These are phyloP conservation scores for Mimachlamys varia DNA, from an alignment of 2,888 invertebrate species.

Conservation along the genomic window DNA sequence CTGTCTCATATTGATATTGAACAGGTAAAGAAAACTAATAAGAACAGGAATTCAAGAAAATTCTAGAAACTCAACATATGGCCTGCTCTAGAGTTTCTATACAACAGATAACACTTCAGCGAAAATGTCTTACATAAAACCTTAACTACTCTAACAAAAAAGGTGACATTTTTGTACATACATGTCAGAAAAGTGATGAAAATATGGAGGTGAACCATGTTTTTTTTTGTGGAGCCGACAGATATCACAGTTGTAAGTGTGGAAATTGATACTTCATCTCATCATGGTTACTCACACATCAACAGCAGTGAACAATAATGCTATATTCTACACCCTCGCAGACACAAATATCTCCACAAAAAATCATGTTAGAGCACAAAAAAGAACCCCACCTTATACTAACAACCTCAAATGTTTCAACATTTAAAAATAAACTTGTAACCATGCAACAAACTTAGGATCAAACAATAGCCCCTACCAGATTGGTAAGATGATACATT, in stretches of 20 bases:
- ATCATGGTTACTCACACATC: background rate
- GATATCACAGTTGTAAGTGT: background rate
- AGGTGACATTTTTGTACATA: background rate
- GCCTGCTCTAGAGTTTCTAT: too few relatives aligned
- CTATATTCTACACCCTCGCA: background rate
- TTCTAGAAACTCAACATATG: too few relatives aligned
- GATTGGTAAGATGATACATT: background rate
- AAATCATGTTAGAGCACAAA: too few relatives aligned
- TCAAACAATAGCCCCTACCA: background rate
- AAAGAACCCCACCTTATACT: too few relatives aligned
- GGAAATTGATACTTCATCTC: background rate
- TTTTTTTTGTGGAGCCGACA: background rate
- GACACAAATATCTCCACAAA: background rate
- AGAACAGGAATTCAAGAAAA: too few relatives aligned
- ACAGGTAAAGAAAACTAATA: too few relatives aligned
- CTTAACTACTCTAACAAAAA: too few relatives aligned
- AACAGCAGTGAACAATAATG: background rate
- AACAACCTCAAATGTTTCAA: too few relatives aligned
- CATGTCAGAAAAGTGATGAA: background rate
- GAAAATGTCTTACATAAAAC: too few relatives aligned
- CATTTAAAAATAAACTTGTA: background rate
- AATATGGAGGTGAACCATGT: background rate
- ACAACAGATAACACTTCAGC: too few relatives aligned
- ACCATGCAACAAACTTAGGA: background rate
- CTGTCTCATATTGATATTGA: too few relatives aligned